These are phyloP conservation scores for Ischnura elegans DNA, from an alignment of 2,888 invertebrate species.

Conservation along the genomic window DNA sequence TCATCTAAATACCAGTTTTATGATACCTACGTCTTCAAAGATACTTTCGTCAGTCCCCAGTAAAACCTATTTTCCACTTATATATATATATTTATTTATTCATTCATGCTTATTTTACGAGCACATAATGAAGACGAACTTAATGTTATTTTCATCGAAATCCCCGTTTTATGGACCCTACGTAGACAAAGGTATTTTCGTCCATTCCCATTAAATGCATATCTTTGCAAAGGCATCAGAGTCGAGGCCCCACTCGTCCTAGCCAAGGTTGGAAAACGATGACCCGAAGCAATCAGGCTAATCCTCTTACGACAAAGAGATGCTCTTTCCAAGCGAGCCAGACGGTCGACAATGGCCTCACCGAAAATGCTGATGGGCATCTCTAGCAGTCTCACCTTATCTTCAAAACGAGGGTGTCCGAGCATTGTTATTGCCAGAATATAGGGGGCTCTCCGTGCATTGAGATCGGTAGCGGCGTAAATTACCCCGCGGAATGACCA, in stretches of 20 bases:
- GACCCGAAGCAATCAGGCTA: slow-evolving; percentile 10
- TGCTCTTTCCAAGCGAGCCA: slow-evolving; percentile 2
- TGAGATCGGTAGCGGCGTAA: not conserved
- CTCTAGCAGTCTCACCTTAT: not conserved
- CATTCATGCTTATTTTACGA: too few relatives aligned
- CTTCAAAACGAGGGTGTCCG: not conserved
- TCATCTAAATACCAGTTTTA: too few relatives aligned
- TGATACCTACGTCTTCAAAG: too few relatives aligned
- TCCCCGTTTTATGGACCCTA: too few relatives aligned
- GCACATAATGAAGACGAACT: too few relatives aligned
- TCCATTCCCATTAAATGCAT: not conserved
- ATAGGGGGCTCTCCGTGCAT: not conserved
- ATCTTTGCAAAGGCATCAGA: not conserved
- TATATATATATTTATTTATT: too few relatives aligned
- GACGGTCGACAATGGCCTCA: not conserved
- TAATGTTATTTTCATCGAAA: too few relatives aligned
- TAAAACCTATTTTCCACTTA: too few relatives aligned
- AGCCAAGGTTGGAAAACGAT: not conserved
- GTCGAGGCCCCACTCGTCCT: not conserved
- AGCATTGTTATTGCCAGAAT: slow-evolving; percentile 27
- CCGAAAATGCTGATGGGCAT: slow-evolving; percentile 16
- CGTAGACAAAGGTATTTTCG: not conserved
- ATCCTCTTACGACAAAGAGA: slow-evolving; percentile 38
- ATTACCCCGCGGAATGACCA: not conserved
- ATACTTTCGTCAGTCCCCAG: too few relatives aligned